Base-by-base conservation (phyloP, 2,888 invertebrate species). In the Calameuta filiformis region DNA sequence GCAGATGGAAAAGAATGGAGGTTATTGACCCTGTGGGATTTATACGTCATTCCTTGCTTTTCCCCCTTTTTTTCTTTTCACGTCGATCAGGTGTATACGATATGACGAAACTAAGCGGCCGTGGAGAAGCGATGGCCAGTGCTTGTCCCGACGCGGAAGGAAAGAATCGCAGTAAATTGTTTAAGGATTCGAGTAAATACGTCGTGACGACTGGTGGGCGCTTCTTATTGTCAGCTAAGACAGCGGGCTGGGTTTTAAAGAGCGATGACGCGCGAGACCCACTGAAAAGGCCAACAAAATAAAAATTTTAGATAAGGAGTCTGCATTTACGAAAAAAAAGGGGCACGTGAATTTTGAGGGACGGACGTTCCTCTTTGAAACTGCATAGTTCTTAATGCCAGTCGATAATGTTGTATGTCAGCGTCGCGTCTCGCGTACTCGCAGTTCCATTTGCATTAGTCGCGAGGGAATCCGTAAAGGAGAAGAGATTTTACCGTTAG, bases 1-100 rank as follows among this genome's bases (percentile, higher is more conserved):
- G 31, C 71, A 34, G 71, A 33, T 15, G 71, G 71, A 31, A 71
- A 34, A 71, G 71, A 31, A 34, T 34, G 34, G 71, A 34, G 71
- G 71, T 74, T 69, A n/a, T 77, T 73, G 75, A 75, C 71, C 69
- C 76, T 71, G 31, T 71, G 34, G 35, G 74, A 33, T 23, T 69
- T 74, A 34, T 75, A 69, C 34, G 12, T 35, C 37, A 68, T n/a
- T 68, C 74, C 69, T 37, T 31, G 35, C 71, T 77, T 69, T 35
- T 71, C 75, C 74, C 74, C 12, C 31, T 30, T 35, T 30, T 75
- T 33, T 12, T 30, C 37, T 23, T 75, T 75, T 35, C 71, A 69
- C 40, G 68, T 30, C 73, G 33, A 31, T 75, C 73, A 71, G 23
- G 56, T 56, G 56, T 56, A 2, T 56, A 56, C 56, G 56, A 56